A percentile compares a stretch with the other conserved stretches of the same genome.
Evolutionary conservation across 2,113 vertebrate species (phyloP).

Genomic region (Gadus chalcogrammus): DNA sequence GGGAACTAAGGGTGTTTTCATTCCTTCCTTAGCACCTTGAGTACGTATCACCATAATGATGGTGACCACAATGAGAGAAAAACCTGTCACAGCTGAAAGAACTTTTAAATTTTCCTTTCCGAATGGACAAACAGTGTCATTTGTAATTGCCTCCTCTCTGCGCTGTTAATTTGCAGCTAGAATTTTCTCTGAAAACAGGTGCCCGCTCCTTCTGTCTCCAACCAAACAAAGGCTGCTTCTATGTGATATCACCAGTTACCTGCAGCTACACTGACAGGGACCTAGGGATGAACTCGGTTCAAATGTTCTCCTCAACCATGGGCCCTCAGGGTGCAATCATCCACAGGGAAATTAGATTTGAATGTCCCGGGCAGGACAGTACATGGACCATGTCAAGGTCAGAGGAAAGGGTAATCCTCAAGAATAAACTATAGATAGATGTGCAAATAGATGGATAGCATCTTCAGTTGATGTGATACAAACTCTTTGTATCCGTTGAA

Average conservation of each 20-base stretch:
- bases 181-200: constrained; percentile 62
- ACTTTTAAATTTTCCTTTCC: constrained; percentile 46
- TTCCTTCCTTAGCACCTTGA: constrained; percentile 22
- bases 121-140: constrained; percentile 64
- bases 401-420: no score
- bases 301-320: constrained; percentile 70
- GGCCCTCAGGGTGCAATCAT: constrained; percentile 43
- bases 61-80: constrained; percentile 42
- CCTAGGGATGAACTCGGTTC: constrained; percentile 69
- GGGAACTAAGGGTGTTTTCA: constrained; percentile 31
- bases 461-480: no score
- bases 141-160: constrained; percentile 60
- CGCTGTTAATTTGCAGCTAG: constrained; percentile 58
- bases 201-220: constrained; percentile 55
- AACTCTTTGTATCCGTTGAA: no score
- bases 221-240: constrained; percentile 61
- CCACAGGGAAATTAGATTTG: no score
- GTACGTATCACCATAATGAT: constrained; percentile 44
- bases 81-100: constrained; percentile 39
- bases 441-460: not conserved
- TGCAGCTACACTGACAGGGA: constrained; percentile 63
- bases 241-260: constrained; percentile 64
- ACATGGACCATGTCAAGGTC: no score
- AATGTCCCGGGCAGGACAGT: no score
- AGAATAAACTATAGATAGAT: constrained; percentile 9